phyloP scores from a whole-genome alignment of 2,113 vertebrate genomes.

The Oreochromis tanganicae region DNA sequence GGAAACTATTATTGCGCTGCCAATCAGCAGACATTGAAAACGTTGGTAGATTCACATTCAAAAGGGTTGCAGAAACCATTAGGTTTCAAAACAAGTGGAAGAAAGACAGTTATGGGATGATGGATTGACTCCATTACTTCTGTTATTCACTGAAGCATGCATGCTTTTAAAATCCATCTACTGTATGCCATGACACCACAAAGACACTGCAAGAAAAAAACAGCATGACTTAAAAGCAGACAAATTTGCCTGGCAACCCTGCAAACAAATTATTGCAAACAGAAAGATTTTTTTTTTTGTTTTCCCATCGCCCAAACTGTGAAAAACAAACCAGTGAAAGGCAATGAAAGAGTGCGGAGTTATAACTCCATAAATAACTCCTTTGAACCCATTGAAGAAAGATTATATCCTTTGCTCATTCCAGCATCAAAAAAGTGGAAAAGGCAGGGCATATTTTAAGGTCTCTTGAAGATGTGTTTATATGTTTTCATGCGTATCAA shows the following conservation, averaged over 20 bases:
- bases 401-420: slow-evolving; percentile 16
- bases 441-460: slow-evolving; percentile 6
- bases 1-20: not conserved
- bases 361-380: not conserved
- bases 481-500: slow-evolving; percentile 33
- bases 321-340: not conserved
- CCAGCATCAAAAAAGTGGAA: slow-evolving; percentile 23
- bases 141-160: not conserved
- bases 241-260: slow-evolving; percentile 14
- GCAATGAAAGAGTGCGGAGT: not conserved
- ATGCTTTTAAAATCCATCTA: not conserved
- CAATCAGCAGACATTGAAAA: not conserved
- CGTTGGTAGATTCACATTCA: not conserved
- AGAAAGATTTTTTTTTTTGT: not conserved
- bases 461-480: slow-evolving; percentile 28
- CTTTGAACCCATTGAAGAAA: not conserved
- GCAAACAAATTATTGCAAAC: slow-evolving; percentile 26
- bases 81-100: not conserved
- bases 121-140: not conserved
- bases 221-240: not conserved
- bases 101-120: not conserved
- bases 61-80: not conserved
- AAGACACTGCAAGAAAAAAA: not conserved
- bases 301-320: not conserved
- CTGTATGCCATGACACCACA: not conserved